Base-by-base conservation (phyloP, 1,140 invertebrate species). In the Apis cerana region DNA sequence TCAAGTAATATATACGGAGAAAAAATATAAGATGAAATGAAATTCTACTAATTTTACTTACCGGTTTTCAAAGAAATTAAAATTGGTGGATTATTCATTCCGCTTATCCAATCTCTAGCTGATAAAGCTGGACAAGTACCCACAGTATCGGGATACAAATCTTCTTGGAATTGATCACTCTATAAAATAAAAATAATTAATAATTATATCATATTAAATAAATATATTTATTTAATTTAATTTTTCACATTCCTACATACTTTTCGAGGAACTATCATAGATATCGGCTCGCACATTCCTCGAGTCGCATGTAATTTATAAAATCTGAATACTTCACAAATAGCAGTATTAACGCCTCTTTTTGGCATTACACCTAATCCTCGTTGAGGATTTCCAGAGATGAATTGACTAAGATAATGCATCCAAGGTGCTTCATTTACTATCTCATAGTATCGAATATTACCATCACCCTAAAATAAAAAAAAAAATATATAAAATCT, bases 381-480 rank as follows among this genome's bases (percentile, higher is more conserved):
- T 91, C 98, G 95, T 93, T 98, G 97, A 74, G 98, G 97, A 91
- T 96, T 96, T 8, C 97, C 97, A 19, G 98, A 98, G n/a, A 98
- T 96, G 93, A 97, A 99, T 90, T 98, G 97, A 92, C 97, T 98
- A 4, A 99, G 95, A 92, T 97, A 99, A 94, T 98, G 97, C 80
- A 98, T 95, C 93, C 97, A 98, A 0, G 98, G 98, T 3, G 96
- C 93, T 86, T 98, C 97, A 87, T 98, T 96, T 0, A 97, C 97
- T 43, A 99, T 96, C 94, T 99, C 98, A 93, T 98, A 99, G 93
- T 99, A 99, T 13, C 98, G 95, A 83, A 99, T 99, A 90, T 98
- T 99, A 13, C 98, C 98, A 92, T 99, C 98, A 4, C 98, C 98
- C 96, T 98, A 23, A 23, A 85, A 85, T 21, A 68, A 88, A 61